Evolutionary conservation across 2,113 vertebrate species (phyloP).

Genomic region (Laticauda laticaudata): DNA sequence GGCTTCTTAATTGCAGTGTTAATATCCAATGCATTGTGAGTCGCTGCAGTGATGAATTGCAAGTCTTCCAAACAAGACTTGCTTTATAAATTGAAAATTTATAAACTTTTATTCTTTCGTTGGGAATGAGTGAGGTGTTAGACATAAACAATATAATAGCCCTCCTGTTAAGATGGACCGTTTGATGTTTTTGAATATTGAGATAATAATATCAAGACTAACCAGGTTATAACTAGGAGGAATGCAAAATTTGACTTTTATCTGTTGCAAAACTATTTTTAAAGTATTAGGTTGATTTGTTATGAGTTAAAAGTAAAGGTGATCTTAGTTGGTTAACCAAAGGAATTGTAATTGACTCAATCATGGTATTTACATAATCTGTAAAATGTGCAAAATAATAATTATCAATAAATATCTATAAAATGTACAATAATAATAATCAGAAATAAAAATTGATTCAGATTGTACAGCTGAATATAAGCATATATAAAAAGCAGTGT

Average conservation of each 20-base stretch:
- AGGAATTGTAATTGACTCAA: not conserved
- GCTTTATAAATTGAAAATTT: not conserved
- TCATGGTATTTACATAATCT: not conserved
- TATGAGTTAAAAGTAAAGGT: not conserved
- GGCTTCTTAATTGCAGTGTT: not conserved
- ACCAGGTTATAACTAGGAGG: not conserved
- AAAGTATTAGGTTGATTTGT: not conserved
- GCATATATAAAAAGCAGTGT: not conserved
- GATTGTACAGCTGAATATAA: not conserved
- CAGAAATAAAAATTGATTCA: not conserved
- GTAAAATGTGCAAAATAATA: not conserved
- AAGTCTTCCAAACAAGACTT: not conserved
- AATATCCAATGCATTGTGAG: not conserved
- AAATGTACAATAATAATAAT: not conserved
- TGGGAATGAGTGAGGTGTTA: not conserved
- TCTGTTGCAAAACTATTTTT: not conserved
- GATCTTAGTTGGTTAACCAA: not conserved
- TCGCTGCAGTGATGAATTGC: not conserved
- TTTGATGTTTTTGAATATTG: not conserved
- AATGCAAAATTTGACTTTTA: not conserved
- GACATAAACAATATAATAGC: not conserved
- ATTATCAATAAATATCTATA: no score
- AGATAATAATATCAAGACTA: not conserved
- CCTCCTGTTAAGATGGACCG: not conserved
- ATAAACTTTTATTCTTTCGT: not conserved